Evolutionary conservation across 2,888 invertebrate species (phyloP).

Genomic region (Diachrysia chrysitis): DNA sequence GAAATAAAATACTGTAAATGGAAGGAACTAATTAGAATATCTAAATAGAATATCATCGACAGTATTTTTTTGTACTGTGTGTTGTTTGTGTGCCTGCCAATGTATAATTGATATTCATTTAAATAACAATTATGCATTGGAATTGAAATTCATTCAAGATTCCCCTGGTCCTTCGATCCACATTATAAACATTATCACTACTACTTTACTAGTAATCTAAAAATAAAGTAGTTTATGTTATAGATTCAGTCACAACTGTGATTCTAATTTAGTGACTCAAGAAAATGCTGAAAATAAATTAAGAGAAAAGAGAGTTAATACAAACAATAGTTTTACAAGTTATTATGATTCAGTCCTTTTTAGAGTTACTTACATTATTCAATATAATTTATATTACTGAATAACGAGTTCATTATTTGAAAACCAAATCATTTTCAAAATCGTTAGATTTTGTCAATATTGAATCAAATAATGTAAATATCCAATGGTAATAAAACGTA

Average conservation of each 20-base stretch:
- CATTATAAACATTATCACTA: not conserved
- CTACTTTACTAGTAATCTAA: no score
- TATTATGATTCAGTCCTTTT: not conserved
- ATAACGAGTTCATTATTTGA: not conserved
- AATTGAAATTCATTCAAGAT: no score
- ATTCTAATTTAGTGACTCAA: not conserved
- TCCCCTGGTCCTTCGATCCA: not conserved
- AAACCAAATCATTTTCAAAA: not conserved
- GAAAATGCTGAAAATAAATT: not conserved
- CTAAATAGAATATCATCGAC: no score
- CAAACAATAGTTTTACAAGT: not conserved
- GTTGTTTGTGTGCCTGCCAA: no score
- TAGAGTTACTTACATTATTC: not conserved
- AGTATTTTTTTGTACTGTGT: no score
- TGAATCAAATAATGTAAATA: not conserved
- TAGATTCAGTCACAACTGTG: no score
- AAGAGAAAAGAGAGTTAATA: not conserved
- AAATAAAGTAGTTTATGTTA: no score
- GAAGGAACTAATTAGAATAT: no score
- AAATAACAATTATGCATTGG: no score
- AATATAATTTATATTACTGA: not conserved
- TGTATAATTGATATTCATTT: no score
- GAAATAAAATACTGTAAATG: no score
- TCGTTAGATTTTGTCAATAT: no score
- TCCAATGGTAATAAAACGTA: conserved; percentile 10